phyloP scores from a whole-genome alignment of 2,888 invertebrate species.

The Acleris cristana region DNA sequence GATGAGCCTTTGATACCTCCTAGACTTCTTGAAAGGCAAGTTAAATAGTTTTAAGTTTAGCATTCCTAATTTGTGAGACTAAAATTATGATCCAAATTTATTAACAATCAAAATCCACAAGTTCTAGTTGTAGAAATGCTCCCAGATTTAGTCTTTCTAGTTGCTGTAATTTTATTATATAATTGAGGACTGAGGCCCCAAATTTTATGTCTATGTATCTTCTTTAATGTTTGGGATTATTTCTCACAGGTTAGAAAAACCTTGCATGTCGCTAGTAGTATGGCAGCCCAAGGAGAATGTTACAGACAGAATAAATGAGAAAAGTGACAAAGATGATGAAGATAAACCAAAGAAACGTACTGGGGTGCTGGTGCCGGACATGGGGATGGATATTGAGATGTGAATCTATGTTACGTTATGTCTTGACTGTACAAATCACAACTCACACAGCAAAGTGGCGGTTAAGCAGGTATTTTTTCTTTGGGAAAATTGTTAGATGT shows the following conservation, averaged over 20 bases:
- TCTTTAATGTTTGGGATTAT: slow-evolving; percentile 4
- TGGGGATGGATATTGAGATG: slow-evolving; percentile 72
- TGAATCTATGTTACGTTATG: slow-evolving; percentile 47
- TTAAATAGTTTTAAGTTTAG: background rate
- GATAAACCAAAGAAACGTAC: slow-evolving; percentile 56
- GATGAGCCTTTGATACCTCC: slow-evolving; percentile 87
- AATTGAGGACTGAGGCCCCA: too few species aligned
- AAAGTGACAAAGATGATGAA: slow-evolving; percentile 53
- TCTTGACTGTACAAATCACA: background rate
- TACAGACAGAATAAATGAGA: slow-evolving; percentile 58
- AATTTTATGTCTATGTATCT: too few species aligned
- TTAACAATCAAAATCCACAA: too few species aligned
- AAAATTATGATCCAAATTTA: too few species aligned
- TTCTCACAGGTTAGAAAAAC: slow-evolving; percentile 84
- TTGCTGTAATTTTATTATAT: too few species aligned
- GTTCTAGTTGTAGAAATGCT: too few species aligned
- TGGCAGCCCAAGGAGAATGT: slow-evolving; percentile 90
- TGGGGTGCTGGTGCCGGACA: slow-evolving; percentile 63
- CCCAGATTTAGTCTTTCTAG: too few species aligned
- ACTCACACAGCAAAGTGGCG: too few species aligned
- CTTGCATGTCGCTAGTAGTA: slow-evolving; percentile 90
- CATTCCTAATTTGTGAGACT: too few species aligned
- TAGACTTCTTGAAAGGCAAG: slow-evolving; percentile 83
- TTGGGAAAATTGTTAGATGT: too few species aligned
- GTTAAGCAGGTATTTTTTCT: too few species aligned